Conservation (phyloP, 2,113 vertebrate species). For the Cercopithecus mona region DNA sequence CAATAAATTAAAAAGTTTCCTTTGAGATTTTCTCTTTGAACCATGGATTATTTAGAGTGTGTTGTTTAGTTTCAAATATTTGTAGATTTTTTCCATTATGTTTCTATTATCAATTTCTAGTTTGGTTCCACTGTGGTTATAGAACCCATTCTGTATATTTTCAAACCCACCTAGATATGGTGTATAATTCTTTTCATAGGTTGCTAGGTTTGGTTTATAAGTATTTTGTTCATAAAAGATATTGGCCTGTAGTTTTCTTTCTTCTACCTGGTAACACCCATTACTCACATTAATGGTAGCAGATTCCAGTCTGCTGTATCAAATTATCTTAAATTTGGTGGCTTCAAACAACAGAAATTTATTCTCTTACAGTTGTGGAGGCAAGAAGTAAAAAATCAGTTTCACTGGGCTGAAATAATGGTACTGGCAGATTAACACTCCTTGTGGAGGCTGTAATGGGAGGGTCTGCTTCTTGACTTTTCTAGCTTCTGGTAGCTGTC, state of each 20-base stretch:
- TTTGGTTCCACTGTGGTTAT: neutral
- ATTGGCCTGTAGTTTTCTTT: neutral
- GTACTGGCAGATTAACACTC: neutral
- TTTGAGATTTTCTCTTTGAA: constrained; percentile 25
- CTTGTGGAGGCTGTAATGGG: neutral
- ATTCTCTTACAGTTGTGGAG: neutral
- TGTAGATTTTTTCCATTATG: neutral
- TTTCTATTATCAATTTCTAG: neutral
- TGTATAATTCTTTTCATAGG: neutral
- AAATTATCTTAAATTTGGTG: neutral
- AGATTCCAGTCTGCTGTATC: neutral
- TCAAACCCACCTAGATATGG: neutral
- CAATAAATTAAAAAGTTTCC: neutral
- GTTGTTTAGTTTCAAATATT: constrained; percentile 7
- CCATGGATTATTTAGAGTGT: neutral
- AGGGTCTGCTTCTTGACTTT: neutral
- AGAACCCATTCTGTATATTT: neutral
- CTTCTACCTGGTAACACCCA: neutral
- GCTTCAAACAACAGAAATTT: neutral
- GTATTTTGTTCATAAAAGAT: constrained; percentile 4
- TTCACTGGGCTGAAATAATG: neutral
- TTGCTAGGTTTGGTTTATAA: neutral
- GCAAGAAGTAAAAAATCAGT: neutral
- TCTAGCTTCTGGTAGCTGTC: neutral
- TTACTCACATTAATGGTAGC: neutral